Conservation (phyloP, 92 coral and sea anemone genomes). For the Scolanthus callimorphus region DNA sequence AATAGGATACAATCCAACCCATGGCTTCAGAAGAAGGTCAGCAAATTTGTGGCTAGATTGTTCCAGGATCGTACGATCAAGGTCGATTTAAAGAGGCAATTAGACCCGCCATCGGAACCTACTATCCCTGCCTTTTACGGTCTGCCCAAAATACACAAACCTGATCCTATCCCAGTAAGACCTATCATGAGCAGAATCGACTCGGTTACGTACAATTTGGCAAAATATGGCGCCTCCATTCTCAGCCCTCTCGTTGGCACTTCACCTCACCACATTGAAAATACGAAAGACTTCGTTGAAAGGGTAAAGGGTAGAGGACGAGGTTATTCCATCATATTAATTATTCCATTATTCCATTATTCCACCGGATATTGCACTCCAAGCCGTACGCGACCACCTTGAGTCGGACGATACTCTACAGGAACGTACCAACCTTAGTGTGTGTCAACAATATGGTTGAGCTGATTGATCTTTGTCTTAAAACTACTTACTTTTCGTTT, state of each 20-base stretch:
- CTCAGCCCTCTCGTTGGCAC: conserved; percentile 6
- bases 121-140: conserved; percentile 23
- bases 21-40: conserved; percentile 10
- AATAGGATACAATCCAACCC: conserved; percentile 30
- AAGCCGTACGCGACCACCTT: not conserved
- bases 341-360: conserved; percentile 7
- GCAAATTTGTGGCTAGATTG: conserved; percentile 6
- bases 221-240: not conserved
- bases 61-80: conserved; percentile 12
- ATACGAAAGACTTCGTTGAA: conserved; percentile 5
- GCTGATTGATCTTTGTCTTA: conserved; percentile 3
- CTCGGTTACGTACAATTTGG: conserved; percentile 11
- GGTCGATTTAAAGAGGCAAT: conserved; percentile 23
- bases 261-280: conserved; percentile 10
- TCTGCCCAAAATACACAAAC: conserved; percentile 17
- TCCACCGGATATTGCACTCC: conserved; percentile 4
- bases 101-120: conserved; percentile 33
- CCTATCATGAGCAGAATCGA: conserved; percentile 23
- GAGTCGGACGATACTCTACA: not conserved
- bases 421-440: not conserved
- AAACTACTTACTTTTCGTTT: conserved; percentile 10
- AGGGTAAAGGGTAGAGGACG: not conserved
- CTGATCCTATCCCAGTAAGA: conserved; percentile 23
- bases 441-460: not conserved
- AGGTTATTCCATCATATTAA: not conserved